Base-by-base conservation (phyloP, 1,140 invertebrate species). In the Leucophenga varia region DNA sequence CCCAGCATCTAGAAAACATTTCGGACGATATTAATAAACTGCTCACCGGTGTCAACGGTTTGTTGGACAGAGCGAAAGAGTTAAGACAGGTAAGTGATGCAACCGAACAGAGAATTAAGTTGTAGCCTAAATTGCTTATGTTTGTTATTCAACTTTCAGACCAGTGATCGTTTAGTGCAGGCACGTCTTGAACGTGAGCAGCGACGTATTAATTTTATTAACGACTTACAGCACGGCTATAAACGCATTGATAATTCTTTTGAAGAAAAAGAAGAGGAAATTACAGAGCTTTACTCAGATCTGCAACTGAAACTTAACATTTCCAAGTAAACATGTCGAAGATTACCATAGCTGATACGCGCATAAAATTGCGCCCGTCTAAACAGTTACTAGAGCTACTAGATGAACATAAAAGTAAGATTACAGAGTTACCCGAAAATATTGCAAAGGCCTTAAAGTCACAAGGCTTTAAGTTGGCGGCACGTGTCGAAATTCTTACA, bases 251-350 rank as follows among this genome's bases (percentile, higher is more conserved):
- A 91, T 63, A 81, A 84, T 63, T 84, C 85, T 19, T 90, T 90
- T 78, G 80, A 84, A 58, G 82, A 87, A 61, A 89, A 90, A 75
- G 86, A 90, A 78, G 82, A 85, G 63, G 84, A 90, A 77, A 75
- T 90, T 4, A 80, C 81, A 53, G 82, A 87, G 52, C 84, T 87
- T 50, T 91, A 90, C 70, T 71, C 81, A 28, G 85, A 90, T 61
- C 73, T 91, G 34, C 86, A 89, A 72, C 80, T 82, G 47, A 88
- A 89, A 61, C 72, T 90, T 5, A 84, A 87, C 45, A 84, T 87
- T 49, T 36, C 55, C 28, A 76, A 75, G 42, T 73, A 77, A 78
- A 38, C 38, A 74, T 58, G 79, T 76, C 75, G 74, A 69, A 61
- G 12, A 51, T 51, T 19, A 70, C 60, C 3, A 73, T 73, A 17